Evolutionary conservation across 1,140 invertebrate species (phyloP).

Genomic region (Drosophila fuyamai): DNA sequence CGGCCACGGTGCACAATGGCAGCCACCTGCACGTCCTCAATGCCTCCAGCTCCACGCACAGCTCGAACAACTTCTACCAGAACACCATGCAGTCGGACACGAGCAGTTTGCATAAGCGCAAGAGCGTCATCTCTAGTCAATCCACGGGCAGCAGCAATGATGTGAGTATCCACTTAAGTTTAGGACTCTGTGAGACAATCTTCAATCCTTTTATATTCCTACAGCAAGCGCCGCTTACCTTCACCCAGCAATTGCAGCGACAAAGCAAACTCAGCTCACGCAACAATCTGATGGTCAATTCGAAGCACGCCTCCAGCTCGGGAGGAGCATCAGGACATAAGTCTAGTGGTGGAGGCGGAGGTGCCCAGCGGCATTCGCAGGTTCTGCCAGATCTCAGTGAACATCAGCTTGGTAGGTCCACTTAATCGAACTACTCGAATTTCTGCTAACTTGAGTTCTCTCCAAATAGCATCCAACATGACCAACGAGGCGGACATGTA

Average conservation of each 20-base stretch:
- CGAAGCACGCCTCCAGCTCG: slow-evolving; percentile 84
- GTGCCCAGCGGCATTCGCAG: slow-evolving; percentile 85
- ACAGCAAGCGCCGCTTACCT: slow-evolving; percentile 87
- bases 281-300: slow-evolving; percentile 81
- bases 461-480: slow-evolving; percentile 64
- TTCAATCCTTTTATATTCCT: background rate
- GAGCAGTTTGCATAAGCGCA: slow-evolving; percentile 84
- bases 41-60: slow-evolving; percentile 84
- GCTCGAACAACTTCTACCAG: slow-evolving; percentile 84
- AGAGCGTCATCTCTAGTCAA: slow-evolving; percentile 85
- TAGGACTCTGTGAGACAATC: background rate
- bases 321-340: slow-evolving; percentile 55
- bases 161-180: slow-evolving; percentile 49
- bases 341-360: slow-evolving; percentile 63
- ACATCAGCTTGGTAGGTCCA: slow-evolving; percentile 76
- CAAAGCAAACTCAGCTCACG: slow-evolving; percentile 82
- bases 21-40: slow-evolving; percentile 76
- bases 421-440: too few relatives aligned
- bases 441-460: background rate
- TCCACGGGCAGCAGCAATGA: slow-evolving; percentile 85
- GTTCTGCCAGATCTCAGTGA: slow-evolving; percentile 82
- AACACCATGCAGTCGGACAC: slow-evolving; percentile 85
- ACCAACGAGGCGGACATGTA: slow-evolving; percentile 83
- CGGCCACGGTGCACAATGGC: slow-evolving; percentile 76
- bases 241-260: slow-evolving; percentile 91